A percentile compares a stretch with the other conserved stretches of the same genome.
These are phyloP conservation scores for Encarsia formosa DNA, from an alignment of 2,888 invertebrate species.

Conservation along the genomic window DNA sequence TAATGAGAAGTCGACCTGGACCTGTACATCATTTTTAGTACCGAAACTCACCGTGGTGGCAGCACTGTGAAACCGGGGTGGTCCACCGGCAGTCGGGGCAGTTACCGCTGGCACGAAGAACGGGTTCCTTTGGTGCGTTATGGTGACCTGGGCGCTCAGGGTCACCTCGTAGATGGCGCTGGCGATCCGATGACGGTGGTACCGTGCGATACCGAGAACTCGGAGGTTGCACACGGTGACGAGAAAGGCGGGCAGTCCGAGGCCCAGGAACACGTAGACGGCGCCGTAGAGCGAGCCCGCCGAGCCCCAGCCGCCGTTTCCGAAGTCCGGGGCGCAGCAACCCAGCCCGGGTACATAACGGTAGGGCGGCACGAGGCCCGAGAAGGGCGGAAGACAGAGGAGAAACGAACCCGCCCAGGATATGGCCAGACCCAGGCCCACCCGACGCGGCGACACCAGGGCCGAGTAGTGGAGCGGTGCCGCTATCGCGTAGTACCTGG, in stretches of 20 bases:
- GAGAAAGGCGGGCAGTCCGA: slow-evolving; percentile 64
- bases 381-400: slow-evolving; percentile 63
- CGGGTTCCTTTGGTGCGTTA: slow-evolving; percentile 76
- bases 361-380: slow-evolving; percentile 56
- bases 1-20: too few species aligned
- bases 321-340: slow-evolving; percentile 66
- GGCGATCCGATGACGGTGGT: slow-evolving; percentile 78
- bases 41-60: slow-evolving; percentile 42
- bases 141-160: slow-evolving; percentile 77
- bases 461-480: slow-evolving; percentile 76
- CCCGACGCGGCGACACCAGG: slow-evolving; percentile 69
- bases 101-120: slow-evolving; percentile 69
- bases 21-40: too few species aligned
- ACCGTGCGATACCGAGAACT: slow-evolving; percentile 57
- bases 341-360: slow-evolving; percentile 57
- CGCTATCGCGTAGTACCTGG: slow-evolving; percentile 75
- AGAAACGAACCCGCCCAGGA: slow-evolving; percentile 66
- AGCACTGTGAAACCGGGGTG: slow-evolving; percentile 46
- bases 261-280: slow-evolving; percentile 62
- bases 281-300: slow-evolving; percentile 62
- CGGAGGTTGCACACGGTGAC: slow-evolving; percentile 71
- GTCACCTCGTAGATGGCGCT: slow-evolving; percentile 83
- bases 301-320: slow-evolving; percentile 54
- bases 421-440: slow-evolving; percentile 62
- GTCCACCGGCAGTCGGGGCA: slow-evolving; percentile 53